Base-by-base conservation (phyloP, 2,797 vertebrate species). In the Rhynchonycteris naso region DNA sequence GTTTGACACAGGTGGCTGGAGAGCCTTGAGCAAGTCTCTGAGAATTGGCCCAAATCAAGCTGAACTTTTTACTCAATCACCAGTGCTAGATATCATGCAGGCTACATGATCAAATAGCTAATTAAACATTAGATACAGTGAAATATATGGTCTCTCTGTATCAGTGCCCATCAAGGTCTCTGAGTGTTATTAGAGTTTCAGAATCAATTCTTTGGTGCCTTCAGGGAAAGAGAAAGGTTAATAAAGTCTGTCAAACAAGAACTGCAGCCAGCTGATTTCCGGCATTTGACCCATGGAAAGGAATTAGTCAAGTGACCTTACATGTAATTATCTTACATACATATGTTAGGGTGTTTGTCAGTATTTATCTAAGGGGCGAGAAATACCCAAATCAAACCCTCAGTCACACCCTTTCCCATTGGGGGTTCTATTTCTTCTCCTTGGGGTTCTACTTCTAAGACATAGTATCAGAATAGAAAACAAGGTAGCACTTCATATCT, bases 271-370 rank as follows among this genome's bases (percentile, higher is more conserved):
- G 15, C 54, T 54, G 30, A 38, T 87, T 93, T 93, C 71, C 94
- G 61, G 54, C n/a, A 52, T 94, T 52, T 52, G 11, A 83, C n/a
- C 28, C 84, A 43, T 43, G 35, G 82, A 56, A 83, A 91, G n/a
- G 43, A 90, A 86, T 88, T 61, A 63, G 54, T 92, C 30, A n/a
- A 47, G 38, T 87, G 83, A 87, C 15, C 54, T 87, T 90, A 68
- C 54, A 56, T 56, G 15, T 81, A 91, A 92, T 91, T 95, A 93
- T 95, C 82, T 93, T 94, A 63, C 94, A 47, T 90, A 71, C 78
- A 19, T 90, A 71, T 81, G 22, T 47, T 88, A 86, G 72, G 30
- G 18, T 15, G 61, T 54, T 92, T 84, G 71, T 78, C 24, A 15
- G 59, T 75, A 8, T 94, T 88, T 90, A 9, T 93, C 61, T 68